These are phyloP conservation scores for Laupala kohalensis DNA, from an alignment of 1,140 invertebrate species.

Conservation along the genomic window DNA sequence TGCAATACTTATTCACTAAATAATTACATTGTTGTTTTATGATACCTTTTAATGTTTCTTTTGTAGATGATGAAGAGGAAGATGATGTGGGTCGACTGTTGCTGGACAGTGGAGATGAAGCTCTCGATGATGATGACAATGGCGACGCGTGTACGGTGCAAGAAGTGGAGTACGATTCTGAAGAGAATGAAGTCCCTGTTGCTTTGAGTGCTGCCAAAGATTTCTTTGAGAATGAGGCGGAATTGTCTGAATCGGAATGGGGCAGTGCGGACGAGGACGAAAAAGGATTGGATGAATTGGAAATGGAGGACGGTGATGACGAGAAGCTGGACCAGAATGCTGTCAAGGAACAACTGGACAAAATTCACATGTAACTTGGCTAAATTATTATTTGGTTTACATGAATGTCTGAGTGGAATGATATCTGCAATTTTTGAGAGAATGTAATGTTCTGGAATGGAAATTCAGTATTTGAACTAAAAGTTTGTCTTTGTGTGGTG, in stretches of 20 bases:
- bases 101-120: slow-evolving; percentile 13
- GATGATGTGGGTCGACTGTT: slow-evolving; percentile 16
- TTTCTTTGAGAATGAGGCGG: slow-evolving; percentile 75
- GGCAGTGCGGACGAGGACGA: slow-evolving; percentile 69
- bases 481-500: no score
- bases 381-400: no score
- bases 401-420: background rate
- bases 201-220: slow-evolving; percentile 36
- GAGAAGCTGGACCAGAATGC: slow-evolving; percentile 57
- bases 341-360: slow-evolving; percentile 48
- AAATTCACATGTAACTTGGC: slow-evolving; percentile 54
- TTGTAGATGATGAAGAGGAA: slow-evolving; percentile 16
- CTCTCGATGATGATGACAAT: slow-evolving; percentile 20
- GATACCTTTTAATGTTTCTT: no score
- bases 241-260: slow-evolving; percentile 71
- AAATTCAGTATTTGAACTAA: background rate
- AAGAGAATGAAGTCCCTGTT: slow-evolving; percentile 54
- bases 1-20: no score
- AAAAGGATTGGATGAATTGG: slow-evolving; percentile 52
- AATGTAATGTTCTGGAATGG: background rate
- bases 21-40: no score
- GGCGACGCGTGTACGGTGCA: no score
- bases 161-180: slow-evolving; percentile 48
- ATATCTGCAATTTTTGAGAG: background rate
- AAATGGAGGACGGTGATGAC: slow-evolving; percentile 59